These are phyloP conservation scores for honey bee (Apis mellifera) DNA, from an alignment of 1,140 invertebrate genomes.

Conservation along the genomic window DNA sequence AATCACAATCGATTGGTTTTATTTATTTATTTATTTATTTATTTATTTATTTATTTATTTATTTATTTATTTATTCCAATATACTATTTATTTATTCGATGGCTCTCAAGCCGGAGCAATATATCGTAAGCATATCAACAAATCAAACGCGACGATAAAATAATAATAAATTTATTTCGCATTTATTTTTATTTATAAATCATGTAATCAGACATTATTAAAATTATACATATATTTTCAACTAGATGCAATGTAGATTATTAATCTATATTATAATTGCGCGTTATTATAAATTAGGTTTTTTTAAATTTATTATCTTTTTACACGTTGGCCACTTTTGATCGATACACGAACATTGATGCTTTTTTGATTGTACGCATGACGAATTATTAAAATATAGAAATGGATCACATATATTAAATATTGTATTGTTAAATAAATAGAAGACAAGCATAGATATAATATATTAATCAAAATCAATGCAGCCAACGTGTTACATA, in stretches of 20 bases:
- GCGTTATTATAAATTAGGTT: constrained; percentile 18
- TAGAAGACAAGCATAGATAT: constrained; percentile 9
- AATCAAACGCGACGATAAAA: constrained; percentile 18
- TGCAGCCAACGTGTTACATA: constrained; percentile 31
- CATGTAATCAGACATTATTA: neutral
- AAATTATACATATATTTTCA: neutral
- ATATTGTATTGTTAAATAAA: constrained; percentile 8
- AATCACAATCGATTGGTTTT: constrained; percentile 32
- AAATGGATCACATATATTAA: constrained; percentile 4
- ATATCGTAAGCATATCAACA: constrained; percentile 66
- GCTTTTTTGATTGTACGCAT: constrained; percentile 14
- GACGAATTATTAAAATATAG: constrained; percentile 10
- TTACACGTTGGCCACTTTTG: constrained; percentile 3
- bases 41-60: constrained; percentile 53
- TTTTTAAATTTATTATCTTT: constrained; percentile 20
- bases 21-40: constrained; percentile 45
- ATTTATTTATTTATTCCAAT: constrained; percentile 18
- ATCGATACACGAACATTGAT: constrained; percentile 6
- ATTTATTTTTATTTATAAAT: constrained; percentile 3
- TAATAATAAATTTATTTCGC: constrained; percentile 18
- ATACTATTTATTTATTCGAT: constrained; percentile 42
- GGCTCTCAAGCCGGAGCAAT: constrained; percentile 45
- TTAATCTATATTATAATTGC: constrained; percentile 2
- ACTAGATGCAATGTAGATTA: neutral
- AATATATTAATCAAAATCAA: constrained; percentile 21